phyloP scores from a whole-genome alignment of 92 coral and sea anemone genomes.

The Palythoa grandis region DNA sequence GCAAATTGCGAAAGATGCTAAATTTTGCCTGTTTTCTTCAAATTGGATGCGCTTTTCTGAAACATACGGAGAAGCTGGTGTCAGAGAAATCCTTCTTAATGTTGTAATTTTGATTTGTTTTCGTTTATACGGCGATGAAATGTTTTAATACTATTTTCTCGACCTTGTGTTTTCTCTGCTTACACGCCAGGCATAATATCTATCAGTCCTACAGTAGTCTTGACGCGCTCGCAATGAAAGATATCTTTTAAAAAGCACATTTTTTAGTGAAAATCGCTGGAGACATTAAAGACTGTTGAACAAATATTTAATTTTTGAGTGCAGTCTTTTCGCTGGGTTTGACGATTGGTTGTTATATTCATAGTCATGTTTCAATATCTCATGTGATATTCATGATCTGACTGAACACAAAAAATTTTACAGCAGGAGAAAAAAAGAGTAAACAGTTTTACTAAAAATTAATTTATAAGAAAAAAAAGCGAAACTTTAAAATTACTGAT shows the following conservation, averaged over 20 bases:
- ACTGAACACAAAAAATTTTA: too few relatives aligned
- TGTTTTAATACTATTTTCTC: constrained; percentile 9
- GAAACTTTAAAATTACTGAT: too few relatives aligned
- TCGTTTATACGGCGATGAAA: constrained; percentile 2
- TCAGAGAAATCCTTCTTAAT: background rate
- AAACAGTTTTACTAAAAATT: too few relatives aligned
- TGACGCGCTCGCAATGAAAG: background rate
- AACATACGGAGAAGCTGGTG: background rate
- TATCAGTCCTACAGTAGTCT: background rate
- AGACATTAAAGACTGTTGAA: background rate
- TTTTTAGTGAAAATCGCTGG: background rate
- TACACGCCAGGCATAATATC: background rate
- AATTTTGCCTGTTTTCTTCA: background rate
- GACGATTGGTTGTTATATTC: background rate
- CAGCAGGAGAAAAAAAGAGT: too few relatives aligned
- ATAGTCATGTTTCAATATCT: too few relatives aligned
- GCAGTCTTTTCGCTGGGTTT: background rate
- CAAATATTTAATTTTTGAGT: background rate
- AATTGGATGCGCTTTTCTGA: background rate
- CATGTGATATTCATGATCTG: too few relatives aligned
- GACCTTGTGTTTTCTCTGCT: background rate
- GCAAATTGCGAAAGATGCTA: background rate
- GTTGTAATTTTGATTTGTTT: background rate
- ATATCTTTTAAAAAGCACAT: too few relatives aligned
- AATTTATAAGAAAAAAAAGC: too few relatives aligned